Conservation (phyloP, 2,113 vertebrate species). For the Charina bottae region DNA sequence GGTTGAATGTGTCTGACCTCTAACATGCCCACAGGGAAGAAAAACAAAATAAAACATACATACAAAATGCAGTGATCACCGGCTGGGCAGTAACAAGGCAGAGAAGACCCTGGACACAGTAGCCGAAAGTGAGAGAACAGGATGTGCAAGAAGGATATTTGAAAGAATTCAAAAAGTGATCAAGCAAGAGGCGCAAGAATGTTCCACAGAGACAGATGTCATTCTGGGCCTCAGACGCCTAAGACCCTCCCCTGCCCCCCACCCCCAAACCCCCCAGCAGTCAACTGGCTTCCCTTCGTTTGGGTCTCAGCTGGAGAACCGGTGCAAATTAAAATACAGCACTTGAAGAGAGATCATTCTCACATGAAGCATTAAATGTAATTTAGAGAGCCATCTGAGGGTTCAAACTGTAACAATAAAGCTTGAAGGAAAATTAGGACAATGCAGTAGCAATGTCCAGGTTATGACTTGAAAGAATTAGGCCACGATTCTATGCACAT, state of each 20-base stretch:
- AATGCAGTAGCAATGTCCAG: not conserved
- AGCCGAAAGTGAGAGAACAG: not conserved
- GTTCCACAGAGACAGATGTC: not conserved
- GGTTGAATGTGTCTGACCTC: constrained; percentile 57
- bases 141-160: too few species aligned
- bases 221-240: not conserved
- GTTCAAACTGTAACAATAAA: not conserved
- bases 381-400: not conserved
- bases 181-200: not conserved
- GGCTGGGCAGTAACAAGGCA: not conserved
- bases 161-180: not conserved
- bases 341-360: not conserved
- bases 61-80: not conserved
- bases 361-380: not conserved
- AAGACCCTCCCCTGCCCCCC: not conserved
- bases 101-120: not conserved
- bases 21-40: constrained; percentile 52
- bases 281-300: not conserved
- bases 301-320: not conserved
- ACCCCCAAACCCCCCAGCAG: not conserved
- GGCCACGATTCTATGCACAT: not conserved
- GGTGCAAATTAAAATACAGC: not conserved
- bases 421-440: not conserved
- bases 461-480: not conserved
- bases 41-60: constrained; percentile 29